phyloP scores from a whole-genome alignment of 2,797 vertebrate species.

The Leuciscus waleckii region DNA sequence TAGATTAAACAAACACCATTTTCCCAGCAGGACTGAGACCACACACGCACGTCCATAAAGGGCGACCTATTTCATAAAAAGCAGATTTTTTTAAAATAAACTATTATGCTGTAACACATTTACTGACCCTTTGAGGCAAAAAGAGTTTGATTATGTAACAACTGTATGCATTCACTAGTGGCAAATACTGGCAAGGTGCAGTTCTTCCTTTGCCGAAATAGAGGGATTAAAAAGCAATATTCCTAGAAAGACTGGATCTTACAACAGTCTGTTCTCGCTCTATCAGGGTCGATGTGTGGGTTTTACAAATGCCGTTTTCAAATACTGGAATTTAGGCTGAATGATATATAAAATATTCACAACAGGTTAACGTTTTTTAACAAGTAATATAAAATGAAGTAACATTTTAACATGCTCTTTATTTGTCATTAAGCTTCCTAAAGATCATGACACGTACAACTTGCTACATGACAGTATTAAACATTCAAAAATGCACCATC shows the following conservation, averaged over 20 bases:
- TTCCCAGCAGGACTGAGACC: conserved; percentile 7
- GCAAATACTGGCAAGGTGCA: neutral
- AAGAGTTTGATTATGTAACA: conserved; percentile 46
- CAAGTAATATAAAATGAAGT: neutral
- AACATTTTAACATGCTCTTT: neutral
- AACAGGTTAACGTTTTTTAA: neutral
- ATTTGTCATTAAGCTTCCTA: neutral
- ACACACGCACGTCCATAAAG: conserved; percentile 9
- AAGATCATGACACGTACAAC: neutral
- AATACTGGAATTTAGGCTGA: neutral
- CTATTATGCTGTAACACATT: conserved; percentile 23
- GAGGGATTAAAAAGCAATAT: conserved; percentile 37
- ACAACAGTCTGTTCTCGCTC: neutral
- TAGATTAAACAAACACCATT: conserved; percentile 75
- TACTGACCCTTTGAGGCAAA: conserved; percentile 4
- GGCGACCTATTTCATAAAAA: conserved; percentile 45
- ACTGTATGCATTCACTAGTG: neutral
- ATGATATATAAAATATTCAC: neutral
- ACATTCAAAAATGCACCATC: neutral
- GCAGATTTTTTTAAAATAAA: neutral
- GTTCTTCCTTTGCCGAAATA: conserved; percentile 13
- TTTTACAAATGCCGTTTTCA: neutral
- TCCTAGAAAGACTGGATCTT: conserved; percentile 24
- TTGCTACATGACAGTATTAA: neutral
- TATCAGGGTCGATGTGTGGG: neutral